A percentile compares a stretch with the other conserved stretches of the same genome.
phyloP scores from a whole-genome alignment of 2,113 vertebrate species.

The Phasianus colchicus region DNA sequence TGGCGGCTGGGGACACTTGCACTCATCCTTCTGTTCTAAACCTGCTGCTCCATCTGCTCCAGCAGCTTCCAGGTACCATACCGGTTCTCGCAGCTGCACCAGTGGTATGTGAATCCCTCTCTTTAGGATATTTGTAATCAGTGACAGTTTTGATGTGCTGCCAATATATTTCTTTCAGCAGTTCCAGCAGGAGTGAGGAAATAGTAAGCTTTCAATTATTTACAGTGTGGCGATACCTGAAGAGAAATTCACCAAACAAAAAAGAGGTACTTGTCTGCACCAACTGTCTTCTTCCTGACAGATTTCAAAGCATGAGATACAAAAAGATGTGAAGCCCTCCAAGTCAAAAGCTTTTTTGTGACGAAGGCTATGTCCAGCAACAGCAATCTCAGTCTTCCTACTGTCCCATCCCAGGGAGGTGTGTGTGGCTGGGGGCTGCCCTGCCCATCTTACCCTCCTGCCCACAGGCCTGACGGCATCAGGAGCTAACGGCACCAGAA shows the following conservation, averaged over 20 bases:
- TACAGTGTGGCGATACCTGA: not conserved
- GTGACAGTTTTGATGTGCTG: not conserved
- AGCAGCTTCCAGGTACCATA: not conserved
- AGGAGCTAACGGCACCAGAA: not conserved
- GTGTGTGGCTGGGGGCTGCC: not conserved
- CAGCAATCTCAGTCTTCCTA: not conserved
- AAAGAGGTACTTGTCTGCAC: not conserved
- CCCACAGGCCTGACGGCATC: not conserved
- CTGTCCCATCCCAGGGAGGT: not conserved
- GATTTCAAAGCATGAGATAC: not conserved
- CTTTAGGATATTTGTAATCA: not conserved
- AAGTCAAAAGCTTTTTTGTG: not conserved
- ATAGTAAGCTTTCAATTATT: not conserved
- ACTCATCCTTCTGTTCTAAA: not conserved
- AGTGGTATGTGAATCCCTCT: not conserved
- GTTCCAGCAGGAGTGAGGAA: not conserved
- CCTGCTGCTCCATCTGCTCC: not conserved
- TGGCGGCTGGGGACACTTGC: not conserved
- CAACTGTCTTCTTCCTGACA: not conserved
- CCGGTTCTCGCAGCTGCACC: not conserved
- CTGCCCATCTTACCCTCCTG: not conserved
- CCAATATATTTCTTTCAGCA: not conserved
- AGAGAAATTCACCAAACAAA: not conserved
- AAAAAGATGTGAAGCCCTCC: not conserved
- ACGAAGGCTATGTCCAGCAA: not conserved